These are phyloP conservation scores for Hipposideros armiger DNA, from an alignment of 2,113 vertebrate species.

Conservation along the genomic window DNA sequence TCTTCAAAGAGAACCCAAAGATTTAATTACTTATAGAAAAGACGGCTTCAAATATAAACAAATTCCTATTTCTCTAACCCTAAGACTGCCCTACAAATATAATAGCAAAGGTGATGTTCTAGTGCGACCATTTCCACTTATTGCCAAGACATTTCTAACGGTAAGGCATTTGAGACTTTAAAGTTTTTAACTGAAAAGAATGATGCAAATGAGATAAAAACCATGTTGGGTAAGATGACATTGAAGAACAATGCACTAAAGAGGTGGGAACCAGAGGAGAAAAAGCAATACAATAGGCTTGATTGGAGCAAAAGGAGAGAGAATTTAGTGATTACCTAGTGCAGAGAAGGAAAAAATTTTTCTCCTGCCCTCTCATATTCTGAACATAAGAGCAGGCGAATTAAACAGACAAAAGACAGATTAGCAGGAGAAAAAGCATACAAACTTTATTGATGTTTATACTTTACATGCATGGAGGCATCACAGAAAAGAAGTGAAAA, in stretches of 20 bases:
- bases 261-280: background rate
- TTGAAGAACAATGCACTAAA: background rate
- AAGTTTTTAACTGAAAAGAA: constrained; percentile 27
- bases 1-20: background rate
- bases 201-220: constrained; percentile 1
- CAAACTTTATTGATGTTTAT: background rate
- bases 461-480: background rate
- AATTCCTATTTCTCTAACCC: background rate
- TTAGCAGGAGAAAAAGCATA: background rate
- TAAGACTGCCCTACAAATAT: background rate
- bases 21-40: background rate
- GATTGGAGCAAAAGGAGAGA: background rate
- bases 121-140: background rate
- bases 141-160: constrained; percentile 25
- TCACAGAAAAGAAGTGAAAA: constrained; percentile 39
- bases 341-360: background rate
- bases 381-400: background rate
- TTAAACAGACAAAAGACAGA: background rate
- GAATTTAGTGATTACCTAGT: background rate
- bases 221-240: background rate
- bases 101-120: background rate
- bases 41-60: background rate
- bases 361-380: background rate
- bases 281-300: background rate
- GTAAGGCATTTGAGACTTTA: background rate